These are phyloP conservation scores for Poecile montanus DNA, from an alignment of 2,797 vertebrate genomes.

Conservation along the genomic window DNA sequence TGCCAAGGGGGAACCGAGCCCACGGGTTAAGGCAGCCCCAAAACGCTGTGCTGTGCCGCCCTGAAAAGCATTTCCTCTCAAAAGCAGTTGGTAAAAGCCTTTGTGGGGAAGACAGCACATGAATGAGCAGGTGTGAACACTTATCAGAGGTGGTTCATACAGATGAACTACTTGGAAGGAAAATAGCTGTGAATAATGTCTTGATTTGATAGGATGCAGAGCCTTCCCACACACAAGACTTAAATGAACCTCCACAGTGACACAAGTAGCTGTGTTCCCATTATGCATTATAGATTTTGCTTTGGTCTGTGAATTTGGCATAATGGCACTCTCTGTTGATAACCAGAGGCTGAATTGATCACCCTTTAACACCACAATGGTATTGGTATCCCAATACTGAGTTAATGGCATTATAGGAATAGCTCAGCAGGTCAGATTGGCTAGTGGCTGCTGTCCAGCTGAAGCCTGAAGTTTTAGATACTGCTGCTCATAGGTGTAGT, in stretches of 20 bases:
- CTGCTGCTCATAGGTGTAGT: background rate
- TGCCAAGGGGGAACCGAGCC: background rate
- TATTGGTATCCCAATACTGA: background rate
- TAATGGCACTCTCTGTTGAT: background rate
- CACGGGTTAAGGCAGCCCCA: background rate
- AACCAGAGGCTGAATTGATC: background rate
- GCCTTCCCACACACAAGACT: background rate
- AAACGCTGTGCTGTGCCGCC: accelerated
- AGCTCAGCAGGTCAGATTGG: background rate
- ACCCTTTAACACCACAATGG: background rate
- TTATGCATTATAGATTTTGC: background rate
- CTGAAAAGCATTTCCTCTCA: background rate
- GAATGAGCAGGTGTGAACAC: accelerated
- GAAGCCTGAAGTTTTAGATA: background rate
- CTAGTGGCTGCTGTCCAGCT: accelerated
- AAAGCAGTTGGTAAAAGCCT: background rate
- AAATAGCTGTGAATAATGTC: background rate
- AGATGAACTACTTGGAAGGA: background rate
- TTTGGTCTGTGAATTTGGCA: background rate
- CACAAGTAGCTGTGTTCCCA: background rate
- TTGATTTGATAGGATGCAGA: background rate
- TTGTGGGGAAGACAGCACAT: background rate
- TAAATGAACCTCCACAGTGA: background rate
- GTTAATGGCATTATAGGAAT: background rate
- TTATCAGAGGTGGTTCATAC: background rate